Evolutionary conservation across 35 echinoderm and acorn worm species (phyloP).

Genomic region (Ptychodera flava): DNA sequence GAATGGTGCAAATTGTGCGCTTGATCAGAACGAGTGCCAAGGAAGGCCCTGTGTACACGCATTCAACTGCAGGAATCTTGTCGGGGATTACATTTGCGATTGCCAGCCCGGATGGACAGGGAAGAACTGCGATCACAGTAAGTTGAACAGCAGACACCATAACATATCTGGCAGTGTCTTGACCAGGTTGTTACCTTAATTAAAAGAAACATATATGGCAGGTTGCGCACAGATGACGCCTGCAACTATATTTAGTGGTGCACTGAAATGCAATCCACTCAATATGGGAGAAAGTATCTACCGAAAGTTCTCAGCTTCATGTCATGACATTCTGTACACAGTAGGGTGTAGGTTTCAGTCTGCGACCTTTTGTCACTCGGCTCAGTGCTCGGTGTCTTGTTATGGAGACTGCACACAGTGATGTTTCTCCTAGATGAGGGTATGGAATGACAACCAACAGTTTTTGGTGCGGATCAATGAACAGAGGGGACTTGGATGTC

Average conservation of each 20-base stretch:
- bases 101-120: slow-evolving; percentile 97
- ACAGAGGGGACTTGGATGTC: no score
- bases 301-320: neutral
- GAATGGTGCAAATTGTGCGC: slow-evolving; percentile 62
- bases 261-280: neutral
- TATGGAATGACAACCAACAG: no score
- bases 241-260: neutral
- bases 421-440: no score
- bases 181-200: neutral
- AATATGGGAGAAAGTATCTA: neutral
- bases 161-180: no score
- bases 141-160: slow-evolving; percentile 39
- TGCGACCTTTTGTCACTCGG: neutral
- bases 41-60: slow-evolving; percentile 86
- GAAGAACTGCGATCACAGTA: slow-evolving; percentile 86
- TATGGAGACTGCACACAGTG: no score
- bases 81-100: slow-evolving; percentile 93
- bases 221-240: neutral
- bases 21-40: slow-evolving; percentile 87
- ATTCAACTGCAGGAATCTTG: slow-evolving; percentile 63
- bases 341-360: neutral
- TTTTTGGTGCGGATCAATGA: no score
- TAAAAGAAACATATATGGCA: neutral
- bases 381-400: no score
- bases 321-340: neutral